These are phyloP conservation scores for Petrocephalus microphthalmus DNA, from an alignment of 2,113 vertebrate species.

Conservation along the genomic window DNA sequence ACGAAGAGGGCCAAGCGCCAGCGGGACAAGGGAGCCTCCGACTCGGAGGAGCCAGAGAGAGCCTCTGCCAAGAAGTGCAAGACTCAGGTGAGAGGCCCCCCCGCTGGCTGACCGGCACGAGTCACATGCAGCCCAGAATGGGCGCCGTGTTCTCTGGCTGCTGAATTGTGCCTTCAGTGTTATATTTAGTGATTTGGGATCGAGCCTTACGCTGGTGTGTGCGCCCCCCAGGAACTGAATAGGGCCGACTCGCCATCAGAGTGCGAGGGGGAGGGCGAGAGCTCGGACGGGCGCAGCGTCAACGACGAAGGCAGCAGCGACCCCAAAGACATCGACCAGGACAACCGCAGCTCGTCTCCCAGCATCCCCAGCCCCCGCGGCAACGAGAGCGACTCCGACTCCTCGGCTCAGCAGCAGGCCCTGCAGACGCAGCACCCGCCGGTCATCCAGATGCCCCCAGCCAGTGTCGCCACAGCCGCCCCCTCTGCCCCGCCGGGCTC, in stretches of 20 bases:
- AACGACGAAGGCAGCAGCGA: conserved; percentile 95
- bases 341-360: conserved; percentile 96
- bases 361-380: conserved; percentile 94
- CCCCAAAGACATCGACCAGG: conserved; percentile 97
- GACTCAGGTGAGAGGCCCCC: conserved; percentile 75
- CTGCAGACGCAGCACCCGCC: conserved; percentile 62
- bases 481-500: conserved; percentile 35
- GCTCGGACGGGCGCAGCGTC: conserved; percentile 90
- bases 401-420: conserved; percentile 78
- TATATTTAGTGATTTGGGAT: background rate
- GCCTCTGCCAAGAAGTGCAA: conserved; percentile 81
- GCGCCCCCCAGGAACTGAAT: conserved; percentile 69
- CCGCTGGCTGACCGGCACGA: background rate
- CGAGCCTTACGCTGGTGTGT: background rate
- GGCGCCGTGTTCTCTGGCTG: background rate
- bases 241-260: conserved; percentile 79
- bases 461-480: conserved; percentile 33
- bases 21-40: conserved; percentile 75
- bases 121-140: background rate
- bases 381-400: conserved; percentile 95
- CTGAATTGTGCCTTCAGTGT: background rate
- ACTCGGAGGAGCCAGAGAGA: conserved; percentile 76
- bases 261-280: conserved; percentile 72
- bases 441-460: conserved; percentile 31
- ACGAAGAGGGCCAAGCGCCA: conserved; percentile 86